These are phyloP conservation scores for Todiramphus chloris DNA, from an alignment of 2,113 vertebrate species.

Conservation along the genomic window DNA sequence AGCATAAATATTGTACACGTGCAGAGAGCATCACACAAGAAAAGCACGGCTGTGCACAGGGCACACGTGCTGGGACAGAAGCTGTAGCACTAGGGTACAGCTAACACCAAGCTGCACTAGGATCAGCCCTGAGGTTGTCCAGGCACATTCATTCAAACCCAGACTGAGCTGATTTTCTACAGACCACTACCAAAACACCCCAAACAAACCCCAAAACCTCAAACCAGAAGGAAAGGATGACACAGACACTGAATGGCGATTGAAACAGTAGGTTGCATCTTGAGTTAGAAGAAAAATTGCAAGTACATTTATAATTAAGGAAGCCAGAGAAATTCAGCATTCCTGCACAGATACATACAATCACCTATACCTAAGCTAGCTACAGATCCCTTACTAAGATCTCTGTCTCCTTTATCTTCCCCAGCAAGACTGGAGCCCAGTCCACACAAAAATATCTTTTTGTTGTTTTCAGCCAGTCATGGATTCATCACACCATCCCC, in stretches of 20 bases:
- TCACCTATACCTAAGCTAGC: background rate
- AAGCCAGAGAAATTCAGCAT: background rate
- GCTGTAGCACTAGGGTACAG: background rate
- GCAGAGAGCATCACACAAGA: background rate
- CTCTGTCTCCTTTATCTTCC: background rate
- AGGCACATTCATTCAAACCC: background rate
- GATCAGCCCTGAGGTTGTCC: background rate
- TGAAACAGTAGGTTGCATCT: background rate
- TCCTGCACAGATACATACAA: accelerated
- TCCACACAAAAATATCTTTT: accelerated
- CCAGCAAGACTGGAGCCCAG: background rate
- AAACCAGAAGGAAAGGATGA: background rate
- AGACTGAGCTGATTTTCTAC: background rate
- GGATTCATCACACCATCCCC: background rate
- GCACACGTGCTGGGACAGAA: background rate
- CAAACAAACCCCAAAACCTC: background rate
- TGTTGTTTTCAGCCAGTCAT: background rate
- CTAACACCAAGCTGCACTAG: background rate
- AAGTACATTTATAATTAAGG: background rate
- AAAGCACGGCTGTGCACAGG: background rate
- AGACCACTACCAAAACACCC: background rate
- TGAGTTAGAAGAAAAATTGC: background rate
- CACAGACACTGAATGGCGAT: background rate
- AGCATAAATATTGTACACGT: background rate
- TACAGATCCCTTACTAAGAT: background rate